Evolutionary conservation across 2,888 invertebrate genomes (phyloP), one percentile per base, ranked within the genome.

Genomic region (Dinocampus coccinellae): DNA sequence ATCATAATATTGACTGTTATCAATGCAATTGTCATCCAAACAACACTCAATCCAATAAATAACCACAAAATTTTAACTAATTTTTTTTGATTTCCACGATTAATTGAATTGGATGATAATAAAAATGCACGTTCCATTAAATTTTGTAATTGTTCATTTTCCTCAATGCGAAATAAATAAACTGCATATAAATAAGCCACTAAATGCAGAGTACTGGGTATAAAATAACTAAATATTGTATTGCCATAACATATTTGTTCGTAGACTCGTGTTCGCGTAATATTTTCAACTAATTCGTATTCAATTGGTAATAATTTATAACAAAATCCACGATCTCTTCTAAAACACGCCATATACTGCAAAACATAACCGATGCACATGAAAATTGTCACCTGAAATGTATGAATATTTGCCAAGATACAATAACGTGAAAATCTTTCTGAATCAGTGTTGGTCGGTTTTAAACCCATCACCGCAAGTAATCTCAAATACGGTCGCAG

Each of bases 121-220:
- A 95, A 88, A 83, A 95, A 95, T 0, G 93, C 95, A 80, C 94
- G 90, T 86, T 95, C 95, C 91, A 95, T 94, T 63, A 95, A 89
- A 88, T 94, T 93, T 80, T 94, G 94, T 65, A 95, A 86, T 80
- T 95, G 95, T 83, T 95, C 95, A 83, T 94, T 94, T 84, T 95
- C 94, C 36, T 92, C 92, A 76, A 92, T 90, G 79, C 95, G 90
- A 84, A 94, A 93, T 64, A 94, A 89, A 81, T 92, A 91, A 67
- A 95, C 89, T 0, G 94, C 92, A 76, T 94, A 92, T 16, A 94
- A 79, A 82, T 94, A 95, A 13, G 93, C 94, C 58, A 90, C 76
- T 69, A 95, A 90, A 87, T 95, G 94, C 33, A 95, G 87, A 64
- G 91, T 78, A 85, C 93, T 92, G 3, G 95, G 95, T 61, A 94